These are phyloP conservation scores for Harmothoe impar DNA, from an alignment of 2,888 invertebrate species.

Conservation along the genomic window DNA sequence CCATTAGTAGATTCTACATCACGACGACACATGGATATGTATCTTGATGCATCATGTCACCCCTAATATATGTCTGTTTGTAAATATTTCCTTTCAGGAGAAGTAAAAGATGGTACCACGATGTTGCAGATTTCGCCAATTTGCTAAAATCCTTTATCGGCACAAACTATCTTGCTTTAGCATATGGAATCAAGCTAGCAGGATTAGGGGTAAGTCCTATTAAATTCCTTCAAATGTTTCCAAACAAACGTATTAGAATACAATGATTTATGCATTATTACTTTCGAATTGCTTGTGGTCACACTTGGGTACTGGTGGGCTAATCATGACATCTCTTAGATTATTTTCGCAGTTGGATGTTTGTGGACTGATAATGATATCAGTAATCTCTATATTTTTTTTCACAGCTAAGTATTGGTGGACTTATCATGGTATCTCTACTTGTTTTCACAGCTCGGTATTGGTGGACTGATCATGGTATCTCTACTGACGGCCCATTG, in stretches of 20 bases:
- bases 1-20: too few relatives aligned
- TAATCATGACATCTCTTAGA: too few relatives aligned
- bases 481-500: slow-evolving; percentile 80
- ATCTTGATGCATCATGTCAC: too few relatives aligned
- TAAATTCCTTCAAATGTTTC: background rate
- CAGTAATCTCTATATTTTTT: background rate
- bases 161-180: slow-evolving; percentile 79
- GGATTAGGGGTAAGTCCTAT: slow-evolving; percentile 79
- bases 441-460: slow-evolving; percentile 75
- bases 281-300: too few relatives aligned
- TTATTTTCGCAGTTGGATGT: too few relatives aligned
- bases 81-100: background rate
- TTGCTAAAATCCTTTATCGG: slow-evolving; percentile 82
- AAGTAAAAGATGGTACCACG: slow-evolving; percentile 62
- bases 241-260: too few relatives aligned
- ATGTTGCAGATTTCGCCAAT: slow-evolving; percentile 80
- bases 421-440: too few relatives aligned
- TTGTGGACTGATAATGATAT: too few relatives aligned
- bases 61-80: too few relatives aligned
- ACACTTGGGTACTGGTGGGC: too few relatives aligned
- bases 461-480: slow-evolving; percentile 76
- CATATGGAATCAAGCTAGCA: slow-evolving; percentile 80
- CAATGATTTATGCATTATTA: too few relatives aligned
- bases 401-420: slow-evolving; percentile 80
- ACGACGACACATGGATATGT: too few relatives aligned